Conservation (phyloP, 2,888 invertebrate species). For the Meloe dianella region DNA sequence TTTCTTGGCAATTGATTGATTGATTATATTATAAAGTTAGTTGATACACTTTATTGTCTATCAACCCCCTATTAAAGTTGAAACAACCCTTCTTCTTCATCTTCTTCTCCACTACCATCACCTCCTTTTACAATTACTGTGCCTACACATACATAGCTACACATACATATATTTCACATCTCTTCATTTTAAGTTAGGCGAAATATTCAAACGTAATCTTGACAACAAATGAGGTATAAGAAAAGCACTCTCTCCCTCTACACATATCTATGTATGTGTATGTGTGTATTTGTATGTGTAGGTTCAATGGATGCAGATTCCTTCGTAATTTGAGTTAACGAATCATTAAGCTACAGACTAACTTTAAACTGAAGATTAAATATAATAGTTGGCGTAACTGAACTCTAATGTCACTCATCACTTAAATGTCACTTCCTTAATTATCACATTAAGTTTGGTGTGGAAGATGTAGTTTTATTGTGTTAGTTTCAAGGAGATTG, state of each 20-base stretch:
- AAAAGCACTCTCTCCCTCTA: conserved; percentile 31
- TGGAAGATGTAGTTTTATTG: background rate
- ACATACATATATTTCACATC: too few species aligned
- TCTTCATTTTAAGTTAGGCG: background rate
- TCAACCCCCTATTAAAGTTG: background rate
- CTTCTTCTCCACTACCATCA: background rate
- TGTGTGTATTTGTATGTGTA: conserved; percentile 21
- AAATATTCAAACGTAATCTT: conserved; percentile 39
- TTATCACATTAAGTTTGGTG: conserved; percentile 54
- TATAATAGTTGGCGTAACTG: conserved; percentile 59
- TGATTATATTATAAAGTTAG: conserved; percentile 38
- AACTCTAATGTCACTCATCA: conserved; percentile 60
- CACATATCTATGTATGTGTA: background rate
- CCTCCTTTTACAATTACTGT: background rate
- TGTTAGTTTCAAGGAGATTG: background rate
- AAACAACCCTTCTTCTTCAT: background rate
- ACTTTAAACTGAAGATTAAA: conserved; percentile 60
- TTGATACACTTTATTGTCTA: conserved; percentile 1
- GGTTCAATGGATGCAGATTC: conserved; percentile 49
- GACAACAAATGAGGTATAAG: conserved; percentile 47
- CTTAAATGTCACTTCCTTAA: conserved; percentile 60
- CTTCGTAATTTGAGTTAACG: conserved; percentile 57
- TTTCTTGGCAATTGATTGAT: conserved; percentile 29
- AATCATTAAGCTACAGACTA: conserved; percentile 56
- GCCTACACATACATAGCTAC: background rate